These are phyloP conservation scores for Eptatretus burgeri DNA, from an alignment of 2,113 vertebrate genomes.

Conservation along the genomic window DNA sequence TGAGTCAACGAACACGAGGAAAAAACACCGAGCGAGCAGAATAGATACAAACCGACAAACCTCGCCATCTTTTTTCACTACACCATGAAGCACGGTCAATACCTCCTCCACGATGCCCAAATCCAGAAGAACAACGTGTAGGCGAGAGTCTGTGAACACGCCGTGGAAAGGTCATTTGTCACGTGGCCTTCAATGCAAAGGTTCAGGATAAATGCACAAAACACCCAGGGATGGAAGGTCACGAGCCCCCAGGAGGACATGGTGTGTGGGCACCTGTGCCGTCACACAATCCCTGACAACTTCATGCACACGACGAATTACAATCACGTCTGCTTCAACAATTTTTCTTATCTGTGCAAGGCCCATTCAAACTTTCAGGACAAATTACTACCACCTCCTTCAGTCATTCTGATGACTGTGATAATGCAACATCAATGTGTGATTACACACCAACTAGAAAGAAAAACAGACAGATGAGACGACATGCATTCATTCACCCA, in stretches of 20 bases:
- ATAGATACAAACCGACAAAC: constrained; percentile 17
- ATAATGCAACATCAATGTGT: no score
- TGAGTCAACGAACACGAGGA: no score
- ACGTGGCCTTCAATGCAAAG: neutral
- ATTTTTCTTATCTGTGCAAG: no score
- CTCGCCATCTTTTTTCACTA: constrained; percentile 29
- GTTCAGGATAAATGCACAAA: neutral
- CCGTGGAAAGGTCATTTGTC: constrained; percentile 6
- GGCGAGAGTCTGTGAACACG: constrained; percentile 29
- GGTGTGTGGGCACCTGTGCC: neutral
- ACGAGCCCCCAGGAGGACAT: neutral
- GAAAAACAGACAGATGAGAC: no score
- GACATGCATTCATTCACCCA: constrained; percentile 24
- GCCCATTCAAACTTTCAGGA: no score
- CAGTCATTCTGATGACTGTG: no score
- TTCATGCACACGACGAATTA: neutral
- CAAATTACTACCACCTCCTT: no score
- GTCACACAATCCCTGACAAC: neutral
- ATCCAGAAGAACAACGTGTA: constrained; percentile 41
- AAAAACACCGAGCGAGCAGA: no score
- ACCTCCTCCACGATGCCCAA: constrained; percentile 33
- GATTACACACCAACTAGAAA: no score
- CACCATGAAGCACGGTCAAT: constrained; percentile 26
- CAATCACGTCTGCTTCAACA: no score
- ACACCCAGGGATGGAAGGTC: neutral